A percentile compares a stretch with the other conserved stretches of the same genome.
phyloP scores from a whole-genome alignment of 2,113 vertebrate species.

The Semnornis frantzii region DNA sequence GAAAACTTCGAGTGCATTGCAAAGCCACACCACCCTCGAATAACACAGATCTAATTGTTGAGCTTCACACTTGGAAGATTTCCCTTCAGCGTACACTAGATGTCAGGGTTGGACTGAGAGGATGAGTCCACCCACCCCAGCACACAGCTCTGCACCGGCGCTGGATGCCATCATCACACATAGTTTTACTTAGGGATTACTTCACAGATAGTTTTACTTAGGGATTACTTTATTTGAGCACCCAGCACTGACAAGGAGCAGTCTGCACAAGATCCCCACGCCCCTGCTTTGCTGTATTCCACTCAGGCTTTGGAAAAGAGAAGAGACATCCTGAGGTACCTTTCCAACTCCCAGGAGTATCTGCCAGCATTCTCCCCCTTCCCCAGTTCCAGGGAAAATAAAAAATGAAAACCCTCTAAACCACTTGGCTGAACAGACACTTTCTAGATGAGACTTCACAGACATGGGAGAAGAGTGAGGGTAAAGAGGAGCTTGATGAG shows the following conservation, averaged over 20 bases:
- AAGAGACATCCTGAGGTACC: not conserved
- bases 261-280: not conserved
- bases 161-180: not conserved
- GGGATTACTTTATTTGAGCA: not conserved
- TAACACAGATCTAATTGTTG: not conserved
- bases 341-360: not conserved
- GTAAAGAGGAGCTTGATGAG: not conserved
- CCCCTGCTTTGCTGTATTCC: not conserved
- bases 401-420: not conserved
- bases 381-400: not conserved
- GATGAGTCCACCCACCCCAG: not conserved
- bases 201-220: not conserved
- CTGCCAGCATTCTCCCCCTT: not conserved
- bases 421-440: not conserved
- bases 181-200: not conserved
- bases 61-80: not conserved
- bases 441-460: not conserved
- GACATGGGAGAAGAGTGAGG: not conserved
- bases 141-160: fast-evolving
- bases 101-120: slow-evolving; percentile 31
- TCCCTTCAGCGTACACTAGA: slow-evolving; percentile 16
- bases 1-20: not conserved
- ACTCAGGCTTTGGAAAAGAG: not conserved
- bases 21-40: not conserved
- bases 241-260: not conserved